Percentiles rank a stretch among this genome's conserved stretches.
Conservation (phyloP, 2,888 invertebrate genomes). For the Baronia brevicornis region DNA sequence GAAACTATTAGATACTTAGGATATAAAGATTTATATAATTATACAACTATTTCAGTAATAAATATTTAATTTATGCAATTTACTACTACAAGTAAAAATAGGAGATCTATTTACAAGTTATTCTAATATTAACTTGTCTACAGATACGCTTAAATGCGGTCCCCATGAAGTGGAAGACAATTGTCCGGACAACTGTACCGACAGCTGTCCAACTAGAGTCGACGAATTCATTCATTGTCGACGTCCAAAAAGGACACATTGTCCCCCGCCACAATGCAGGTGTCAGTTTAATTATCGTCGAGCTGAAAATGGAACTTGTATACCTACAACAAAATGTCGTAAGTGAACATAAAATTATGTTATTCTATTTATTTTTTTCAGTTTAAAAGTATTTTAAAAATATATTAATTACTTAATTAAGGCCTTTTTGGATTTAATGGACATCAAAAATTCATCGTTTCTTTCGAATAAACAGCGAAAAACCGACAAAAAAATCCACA, state of each 20-base stretch:
- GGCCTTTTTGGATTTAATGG: no score
- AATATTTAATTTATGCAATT: no score
- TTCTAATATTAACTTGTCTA: not conserved
- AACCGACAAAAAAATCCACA: no score
- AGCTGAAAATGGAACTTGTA: conserved; percentile 33
- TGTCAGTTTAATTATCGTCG: conserved; percentile 37
- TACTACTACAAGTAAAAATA: no score
- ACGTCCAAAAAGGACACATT: conserved; percentile 24
- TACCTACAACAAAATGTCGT: conserved; percentile 29
- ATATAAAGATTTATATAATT: no score
- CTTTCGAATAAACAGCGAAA: no score
- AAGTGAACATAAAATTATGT: conserved; percentile 20
- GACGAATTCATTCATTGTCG: conserved; percentile 14
- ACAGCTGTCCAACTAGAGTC: conserved; percentile 32
- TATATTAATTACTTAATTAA: no score
- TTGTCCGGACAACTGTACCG: conserved; percentile 32
- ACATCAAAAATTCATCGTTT: no score
- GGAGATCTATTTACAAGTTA: no score
- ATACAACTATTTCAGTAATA: no score
- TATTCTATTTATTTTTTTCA: not conserved
- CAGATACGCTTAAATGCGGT: conserved; percentile 22
- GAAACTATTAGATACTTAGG: no score
- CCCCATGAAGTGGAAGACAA: conserved; percentile 25
- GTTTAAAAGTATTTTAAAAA: no score
- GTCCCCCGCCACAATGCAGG: conserved; percentile 33